Evolutionary conservation across 53 echinoderm and acorn worm species (phyloP), one percentile per base, ranked within the genome.

Genomic region (Astropecten irregularis): DNA sequence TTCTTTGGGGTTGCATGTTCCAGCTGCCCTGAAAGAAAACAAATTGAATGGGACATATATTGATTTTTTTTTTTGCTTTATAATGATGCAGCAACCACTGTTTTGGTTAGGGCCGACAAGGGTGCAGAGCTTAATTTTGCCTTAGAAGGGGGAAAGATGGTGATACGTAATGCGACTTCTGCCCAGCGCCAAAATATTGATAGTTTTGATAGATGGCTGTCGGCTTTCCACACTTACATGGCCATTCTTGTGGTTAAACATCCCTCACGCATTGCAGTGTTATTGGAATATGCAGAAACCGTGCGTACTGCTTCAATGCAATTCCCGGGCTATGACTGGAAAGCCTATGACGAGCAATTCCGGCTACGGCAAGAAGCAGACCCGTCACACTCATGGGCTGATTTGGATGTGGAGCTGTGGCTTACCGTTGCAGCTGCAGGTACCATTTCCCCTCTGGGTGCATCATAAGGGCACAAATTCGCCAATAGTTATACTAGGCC

Each of bases 291-390:
- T 31, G 51, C 50, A 35, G 65, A 64, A 40, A 32, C 53, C 0
- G 62, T 86, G 0, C 70, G 40, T 0, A 52, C 44, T 7, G 65
- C 74, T 11, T 20, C 76, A 8, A 27, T 3, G 27, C 77, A 40
- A 13, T 77, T 77, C 16, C 58, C 58, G 10, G 76, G 86, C 8
- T 14, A 35, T 10, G 73, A 48, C 3, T 86, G 86, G 86, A 31
- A 21, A 19, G 40, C 69, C 23, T 79, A 79, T 70, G 90, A 90
- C 20, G 54, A 70, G 28, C 73, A 76, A 4, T 58, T 89, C 14
- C 65, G 74, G 4, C 42, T 89, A 44, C 66, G 69, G 37, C 65
- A 65, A 29, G 55, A 35, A 19, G 4, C 13, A 3, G 20, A 36
- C 20, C 65, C 65, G 5, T 2, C 19, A 38, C 65, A 38, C 2